Evolutionary conservation across 2,113 vertebrate genomes (phyloP).

Genomic region (Etheostoma spectabile): DNA sequence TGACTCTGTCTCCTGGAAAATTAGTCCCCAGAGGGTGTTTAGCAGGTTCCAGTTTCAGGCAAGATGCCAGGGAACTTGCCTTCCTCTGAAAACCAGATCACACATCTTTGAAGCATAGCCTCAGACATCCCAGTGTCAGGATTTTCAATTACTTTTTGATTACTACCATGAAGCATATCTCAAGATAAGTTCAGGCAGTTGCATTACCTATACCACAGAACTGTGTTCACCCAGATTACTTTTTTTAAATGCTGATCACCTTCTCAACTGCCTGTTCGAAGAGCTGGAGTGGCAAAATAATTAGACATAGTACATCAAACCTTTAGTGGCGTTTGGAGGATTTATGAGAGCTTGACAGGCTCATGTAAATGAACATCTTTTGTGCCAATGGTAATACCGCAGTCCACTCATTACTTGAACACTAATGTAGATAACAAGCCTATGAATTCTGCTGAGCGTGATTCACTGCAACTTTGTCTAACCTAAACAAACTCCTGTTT

Average conservation of each 20-base stretch:
- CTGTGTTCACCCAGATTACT: not conserved
- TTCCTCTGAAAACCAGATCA: slow-evolving; percentile 15
- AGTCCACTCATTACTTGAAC: not conserved
- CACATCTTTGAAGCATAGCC: slow-evolving; percentile 1
- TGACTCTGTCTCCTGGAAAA: slow-evolving; percentile 21
- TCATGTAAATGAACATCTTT: not conserved
- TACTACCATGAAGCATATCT: not conserved
- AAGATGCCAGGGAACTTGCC: not conserved
- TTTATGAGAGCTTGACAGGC: slow-evolving; percentile 2
- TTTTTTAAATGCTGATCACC: slow-evolving; percentile 5
- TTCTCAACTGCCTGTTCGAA: not conserved
- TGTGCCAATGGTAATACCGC: not conserved
- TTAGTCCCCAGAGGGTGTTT: slow-evolving; percentile 17
- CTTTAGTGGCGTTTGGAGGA: not conserved
- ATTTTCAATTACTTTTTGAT: slow-evolving; percentile 36
- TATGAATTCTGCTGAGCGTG: slow-evolving; percentile 29
- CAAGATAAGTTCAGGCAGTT: not conserved
- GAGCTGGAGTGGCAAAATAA: not conserved
- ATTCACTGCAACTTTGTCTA: slow-evolving; percentile 21
- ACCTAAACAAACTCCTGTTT: slow-evolving; percentile 30
- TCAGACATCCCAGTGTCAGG: slow-evolving; percentile 6
- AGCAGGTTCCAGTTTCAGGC: slow-evolving; percentile 17
- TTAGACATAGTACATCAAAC: not conserved
- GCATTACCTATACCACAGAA: not conserved
- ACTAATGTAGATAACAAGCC: slow-evolving; percentile 7